Conservation (phyloP, 2,113 vertebrate genomes). For the Ptychochromis oligacanthus region DNA sequence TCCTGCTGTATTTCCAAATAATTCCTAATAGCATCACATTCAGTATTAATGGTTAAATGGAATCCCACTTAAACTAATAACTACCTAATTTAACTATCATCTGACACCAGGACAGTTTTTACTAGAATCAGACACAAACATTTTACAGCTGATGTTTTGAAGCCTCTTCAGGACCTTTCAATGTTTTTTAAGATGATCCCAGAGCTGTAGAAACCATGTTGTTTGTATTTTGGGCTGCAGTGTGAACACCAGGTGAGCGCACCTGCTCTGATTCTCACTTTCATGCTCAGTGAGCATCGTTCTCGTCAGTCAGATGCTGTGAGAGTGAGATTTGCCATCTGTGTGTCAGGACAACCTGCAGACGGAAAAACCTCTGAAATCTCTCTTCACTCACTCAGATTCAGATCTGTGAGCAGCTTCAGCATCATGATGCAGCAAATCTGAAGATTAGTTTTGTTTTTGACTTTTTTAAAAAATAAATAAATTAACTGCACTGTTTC, state of each 20-base stretch:
- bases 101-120: not conserved
- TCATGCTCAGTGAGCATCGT: not conserved
- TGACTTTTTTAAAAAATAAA: not conserved
- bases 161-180: not conserved
- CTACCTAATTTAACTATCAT: not conserved
- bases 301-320: not conserved
- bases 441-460: not conserved
- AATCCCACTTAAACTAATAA: not conserved
- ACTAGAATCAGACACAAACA: not conserved
- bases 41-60: not conserved
- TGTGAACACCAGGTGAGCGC: not conserved
- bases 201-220: not conserved
- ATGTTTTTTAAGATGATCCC: fast-evolving
- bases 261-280: not conserved
- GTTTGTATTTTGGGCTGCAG: not conserved
- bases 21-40: no score
- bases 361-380: not conserved
- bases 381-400: not conserved
- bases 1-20: not conserved
- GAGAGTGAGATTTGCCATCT: not conserved
- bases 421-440: not conserved
- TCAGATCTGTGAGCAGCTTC: not conserved
- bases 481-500: no score
- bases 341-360: not conserved
- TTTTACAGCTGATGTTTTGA: not conserved